Evolutionary conservation across 1,140 invertebrate species (phyloP).

Genomic region (Phortica variegata): DNA sequence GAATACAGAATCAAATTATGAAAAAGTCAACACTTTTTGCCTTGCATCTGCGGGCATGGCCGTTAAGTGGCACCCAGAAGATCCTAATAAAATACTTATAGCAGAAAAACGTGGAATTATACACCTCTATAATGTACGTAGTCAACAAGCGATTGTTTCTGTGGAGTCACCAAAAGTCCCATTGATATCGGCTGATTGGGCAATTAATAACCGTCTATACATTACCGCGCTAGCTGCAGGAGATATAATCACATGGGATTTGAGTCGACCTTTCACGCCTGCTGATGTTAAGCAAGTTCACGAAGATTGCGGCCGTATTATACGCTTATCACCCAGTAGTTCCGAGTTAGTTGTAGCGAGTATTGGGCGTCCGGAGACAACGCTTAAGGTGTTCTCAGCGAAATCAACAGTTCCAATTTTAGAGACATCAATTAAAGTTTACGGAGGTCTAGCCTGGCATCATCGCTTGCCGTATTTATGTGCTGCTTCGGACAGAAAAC

Average conservation of each 20-base stretch:
- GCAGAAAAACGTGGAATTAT: constrained; percentile 75
- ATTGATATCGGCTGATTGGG: constrained; percentile 71
- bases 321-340: constrained; percentile 61
- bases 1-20: constrained; percentile 61
- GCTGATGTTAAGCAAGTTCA: constrained; percentile 61
- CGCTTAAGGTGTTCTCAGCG: constrained; percentile 64
- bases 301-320: constrained; percentile 61
- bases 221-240: constrained; percentile 65
- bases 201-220: constrained; percentile 63
- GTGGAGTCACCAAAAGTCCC: constrained; percentile 67
- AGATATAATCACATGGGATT: constrained; percentile 67
- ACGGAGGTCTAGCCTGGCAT: constrained; percentile 66
- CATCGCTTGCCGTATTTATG: constrained; percentile 65
- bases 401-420: constrained; percentile 61
- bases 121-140: constrained; percentile 70
- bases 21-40: constrained; percentile 62
- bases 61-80: constrained; percentile 71
- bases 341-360: constrained; percentile 62
- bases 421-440: constrained; percentile 59
- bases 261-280: constrained; percentile 63
- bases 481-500: constrained; percentile 63
- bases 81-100: constrained; percentile 72
- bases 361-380: constrained; percentile 63
- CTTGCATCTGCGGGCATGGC: constrained; percentile 70
- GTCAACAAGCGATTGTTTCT: constrained; percentile 70